phyloP scores from a whole-genome alignment of 2,888 invertebrate genomes.

The Dioctria rufipes region DNA sequence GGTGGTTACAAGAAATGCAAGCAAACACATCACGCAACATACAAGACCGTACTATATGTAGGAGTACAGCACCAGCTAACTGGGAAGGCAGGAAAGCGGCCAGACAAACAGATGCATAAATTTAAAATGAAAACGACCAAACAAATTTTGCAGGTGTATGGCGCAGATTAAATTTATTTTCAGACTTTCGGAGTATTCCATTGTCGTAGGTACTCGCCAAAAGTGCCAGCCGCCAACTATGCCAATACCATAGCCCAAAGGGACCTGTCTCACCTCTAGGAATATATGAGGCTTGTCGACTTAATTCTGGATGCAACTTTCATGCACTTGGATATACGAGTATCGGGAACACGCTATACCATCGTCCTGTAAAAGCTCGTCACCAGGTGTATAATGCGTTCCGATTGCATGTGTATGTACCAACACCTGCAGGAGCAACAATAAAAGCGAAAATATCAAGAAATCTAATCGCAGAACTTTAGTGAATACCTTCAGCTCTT shows the following conservation, averaged over 20 bases:
- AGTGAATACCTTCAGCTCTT: constrained; percentile 24
- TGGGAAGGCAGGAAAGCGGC: constrained; percentile 33
- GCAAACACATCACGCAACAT: constrained; percentile 47
- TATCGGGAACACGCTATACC: constrained; percentile 13
- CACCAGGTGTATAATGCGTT: constrained; percentile 21
- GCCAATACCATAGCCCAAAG: constrained; percentile 14
- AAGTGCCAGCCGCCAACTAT: constrained; percentile 16
- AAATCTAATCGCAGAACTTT: constrained; percentile 47
- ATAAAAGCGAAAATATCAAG: constrained; percentile 49
- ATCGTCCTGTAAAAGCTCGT: neutral
- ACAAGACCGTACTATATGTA: constrained; percentile 9
- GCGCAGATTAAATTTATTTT: constrained; percentile 50
- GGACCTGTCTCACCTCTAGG: neutral
- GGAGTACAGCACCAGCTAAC: neutral
- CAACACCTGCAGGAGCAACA: constrained; percentile 24
- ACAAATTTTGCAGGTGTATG: constrained; percentile 49
- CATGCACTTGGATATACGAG: constrained; percentile 21
- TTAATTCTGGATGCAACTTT: neutral
- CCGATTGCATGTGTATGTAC: constrained; percentile 33
- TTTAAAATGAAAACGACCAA: constrained; percentile 45
- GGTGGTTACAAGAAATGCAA: constrained; percentile 19
- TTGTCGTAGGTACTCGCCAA: constrained; percentile 18
- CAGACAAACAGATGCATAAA: constrained; percentile 49
- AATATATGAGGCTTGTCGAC: constrained; percentile 6
- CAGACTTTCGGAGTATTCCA: constrained; percentile 40